Evolutionary conservation across 2,888 invertebrate species (phyloP), one percentile per base, ranked within the genome.

Genomic region (Molorchus minor): DNA sequence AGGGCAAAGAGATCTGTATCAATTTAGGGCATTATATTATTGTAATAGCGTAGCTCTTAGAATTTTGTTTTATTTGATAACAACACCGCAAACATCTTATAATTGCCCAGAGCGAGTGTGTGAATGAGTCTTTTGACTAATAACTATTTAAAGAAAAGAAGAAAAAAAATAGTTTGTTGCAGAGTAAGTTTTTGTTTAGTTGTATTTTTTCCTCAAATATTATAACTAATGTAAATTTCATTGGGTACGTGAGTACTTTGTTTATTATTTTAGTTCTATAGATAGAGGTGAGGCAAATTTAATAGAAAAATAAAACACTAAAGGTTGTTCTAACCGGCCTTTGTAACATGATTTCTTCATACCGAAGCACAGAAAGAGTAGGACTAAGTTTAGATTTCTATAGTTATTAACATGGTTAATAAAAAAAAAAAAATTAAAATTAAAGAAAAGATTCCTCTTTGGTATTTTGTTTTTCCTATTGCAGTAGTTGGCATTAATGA

Each of bases 181-280:
- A 35, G 20, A 35, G 19, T 54, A 52, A 61, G 52, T 59, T 64
- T 59, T 64, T 57, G 56, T 55, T 63, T 56, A 52, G 58, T 62
- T 51, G 49, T 62, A 58, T 56, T 51, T 54, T 25, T 29, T 20
- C 15, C 15, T 35, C 21, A 25, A 38, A 44, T 25, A 40, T 51
- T 21, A 17, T 51, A 45, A 52, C 30, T 52, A 52, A 40, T 49
- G 12, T 40, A 69, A 71, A 67, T 69, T 70, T 68, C 69, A 68
- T 69, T 64, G 70, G 72, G 72, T 71, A 69, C 65, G 67, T 58
- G 60, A 65, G 61, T 65, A 65, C 62, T 63, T 64, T 58, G 59
- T 56, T 51, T 40, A 53, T 64, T 61, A 58, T 54, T 62, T n/a
- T 62, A 61, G 56, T 65, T 60, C 20, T 55, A 38, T 38, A 49